Evolutionary conservation across 2,797 vertebrate genomes (phyloP).

Genomic region (Pygocentrus nattereri): DNA sequence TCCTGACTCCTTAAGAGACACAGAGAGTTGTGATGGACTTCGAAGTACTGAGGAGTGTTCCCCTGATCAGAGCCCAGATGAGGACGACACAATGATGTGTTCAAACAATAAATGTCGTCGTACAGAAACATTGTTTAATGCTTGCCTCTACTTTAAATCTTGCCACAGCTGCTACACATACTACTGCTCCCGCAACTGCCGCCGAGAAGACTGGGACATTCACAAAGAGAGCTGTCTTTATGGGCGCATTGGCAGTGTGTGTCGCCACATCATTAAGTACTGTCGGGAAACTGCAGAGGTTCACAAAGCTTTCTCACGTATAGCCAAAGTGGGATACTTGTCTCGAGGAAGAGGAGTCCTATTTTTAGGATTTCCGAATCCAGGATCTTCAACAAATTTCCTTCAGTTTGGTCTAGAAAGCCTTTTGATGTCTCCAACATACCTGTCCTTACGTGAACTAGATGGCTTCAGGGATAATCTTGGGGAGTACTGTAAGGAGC

Average conservation of each 20-base stretch:
- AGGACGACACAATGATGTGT: constrained; percentile 97
- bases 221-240: constrained; percentile 96
- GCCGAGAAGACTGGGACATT: constrained; percentile 94
- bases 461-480: constrained; percentile 93
- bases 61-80: constrained; percentile 92
- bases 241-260: constrained; percentile 90
- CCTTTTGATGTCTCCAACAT: constrained; percentile 93
- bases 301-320: constrained; percentile 96
- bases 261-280: constrained; percentile 94
- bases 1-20: constrained; percentile 73
- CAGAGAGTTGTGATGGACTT: constrained; percentile 77
- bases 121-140: constrained; percentile 95
- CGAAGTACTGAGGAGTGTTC: constrained; percentile 87
- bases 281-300: constrained; percentile 92
- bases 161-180: constrained; percentile 99
- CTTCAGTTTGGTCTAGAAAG: constrained; percentile 93
- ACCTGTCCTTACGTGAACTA: constrained; percentile 93
- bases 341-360: constrained; percentile 94
- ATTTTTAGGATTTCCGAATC: constrained; percentile 95
- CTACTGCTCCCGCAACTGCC: constrained; percentile 96
- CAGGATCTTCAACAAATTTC: constrained; percentile 90
- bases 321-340: constrained; percentile 96
- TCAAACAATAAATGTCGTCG: constrained; percentile 95
- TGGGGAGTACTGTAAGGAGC: constrained; percentile 92
- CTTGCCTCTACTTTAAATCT: constrained; percentile 98